phyloP scores from a whole-genome alignment of 2,113 vertebrate genomes.

The Prietella phreatophila region DNA sequence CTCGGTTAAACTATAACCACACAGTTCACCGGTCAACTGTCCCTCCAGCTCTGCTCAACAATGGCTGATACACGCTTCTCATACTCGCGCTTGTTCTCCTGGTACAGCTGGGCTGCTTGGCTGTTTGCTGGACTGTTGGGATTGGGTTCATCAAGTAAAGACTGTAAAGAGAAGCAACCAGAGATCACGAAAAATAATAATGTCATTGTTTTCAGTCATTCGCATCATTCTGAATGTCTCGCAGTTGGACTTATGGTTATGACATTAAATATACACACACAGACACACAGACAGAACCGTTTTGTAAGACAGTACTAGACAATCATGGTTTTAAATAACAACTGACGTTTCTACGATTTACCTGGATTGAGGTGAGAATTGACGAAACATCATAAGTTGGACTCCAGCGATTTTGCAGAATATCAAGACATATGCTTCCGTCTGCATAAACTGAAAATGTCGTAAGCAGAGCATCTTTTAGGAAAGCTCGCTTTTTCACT shows the following conservation, averaged over 20 bases:
- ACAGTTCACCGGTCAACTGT: constrained; percentile 51
- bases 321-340: neutral
- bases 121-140: constrained; percentile 98
- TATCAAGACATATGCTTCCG: constrained; percentile 99
- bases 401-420: constrained; percentile 98
- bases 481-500: neutral
- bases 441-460: constrained; percentile 89
- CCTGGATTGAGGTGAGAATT: constrained; percentile 99
- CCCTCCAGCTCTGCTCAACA: constrained; percentile 56
- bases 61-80: constrained; percentile 54
- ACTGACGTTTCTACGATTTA: constrained; percentile 53
- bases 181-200: neutral
- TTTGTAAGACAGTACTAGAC: constrained; percentile 23
- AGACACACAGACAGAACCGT: neutral
- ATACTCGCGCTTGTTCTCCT: constrained; percentile 56
- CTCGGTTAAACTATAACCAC: constrained; percentile 43
- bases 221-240: neutral
- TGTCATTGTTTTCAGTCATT: neutral
- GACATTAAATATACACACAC: too few species aligned
- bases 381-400: constrained; percentile 97
- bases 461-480: neutral
- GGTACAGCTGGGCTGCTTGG: constrained; percentile 75
- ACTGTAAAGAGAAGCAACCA: constrained; percentile 34
- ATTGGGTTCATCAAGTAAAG: constrained; percentile 72
- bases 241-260: neutral